Conservation (phyloP, 1,140 invertebrate species). For the Cephus cinctus region DNA sequence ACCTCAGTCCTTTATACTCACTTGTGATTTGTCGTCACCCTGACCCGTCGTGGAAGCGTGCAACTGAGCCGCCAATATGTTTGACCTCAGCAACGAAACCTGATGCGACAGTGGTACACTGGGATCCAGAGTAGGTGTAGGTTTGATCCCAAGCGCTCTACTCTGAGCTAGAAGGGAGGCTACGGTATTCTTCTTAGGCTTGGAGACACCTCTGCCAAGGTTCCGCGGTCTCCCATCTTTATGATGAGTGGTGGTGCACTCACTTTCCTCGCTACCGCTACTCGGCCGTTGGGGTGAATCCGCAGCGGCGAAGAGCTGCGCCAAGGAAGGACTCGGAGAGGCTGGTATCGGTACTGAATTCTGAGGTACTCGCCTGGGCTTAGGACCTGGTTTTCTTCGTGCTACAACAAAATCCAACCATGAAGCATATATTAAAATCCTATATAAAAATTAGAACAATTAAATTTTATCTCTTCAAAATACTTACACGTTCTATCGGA, state of each 20-base stretch:
- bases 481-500: conserved; percentile 60
- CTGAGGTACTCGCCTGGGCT: conserved; percentile 67
- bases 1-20: no score
- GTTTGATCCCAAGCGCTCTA: conserved; percentile 71
- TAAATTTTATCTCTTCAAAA: no score
- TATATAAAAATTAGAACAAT: no score
- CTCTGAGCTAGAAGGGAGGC: conserved; percentile 83
- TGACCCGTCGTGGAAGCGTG: conserved; percentile 54
- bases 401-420: conserved; percentile 54
- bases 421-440: conserved; percentile 13
- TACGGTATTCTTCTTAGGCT: conserved; percentile 89
- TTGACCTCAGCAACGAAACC: conserved; percentile 61
- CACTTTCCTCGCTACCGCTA: conserved; percentile 68
- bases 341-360: conserved; percentile 55
- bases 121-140: conserved; percentile 59
- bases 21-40: conserved; percentile 56
- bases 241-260: conserved; percentile 54
- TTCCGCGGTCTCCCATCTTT: conserved; percentile 78
- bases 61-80: conserved; percentile 60
- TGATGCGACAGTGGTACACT: conserved; percentile 61
- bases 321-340: conserved; percentile 57
- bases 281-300: conserved; percentile 62
- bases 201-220: conserved; percentile 79
- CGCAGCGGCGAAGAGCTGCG: conserved; percentile 58
- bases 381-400: conserved; percentile 71